Percentiles rank a stretch among this genome's conserved stretches.
Evolutionary conservation across 2,113 vertebrate species (phyloP).

Genomic region (Aepyceros melampus): DNA sequence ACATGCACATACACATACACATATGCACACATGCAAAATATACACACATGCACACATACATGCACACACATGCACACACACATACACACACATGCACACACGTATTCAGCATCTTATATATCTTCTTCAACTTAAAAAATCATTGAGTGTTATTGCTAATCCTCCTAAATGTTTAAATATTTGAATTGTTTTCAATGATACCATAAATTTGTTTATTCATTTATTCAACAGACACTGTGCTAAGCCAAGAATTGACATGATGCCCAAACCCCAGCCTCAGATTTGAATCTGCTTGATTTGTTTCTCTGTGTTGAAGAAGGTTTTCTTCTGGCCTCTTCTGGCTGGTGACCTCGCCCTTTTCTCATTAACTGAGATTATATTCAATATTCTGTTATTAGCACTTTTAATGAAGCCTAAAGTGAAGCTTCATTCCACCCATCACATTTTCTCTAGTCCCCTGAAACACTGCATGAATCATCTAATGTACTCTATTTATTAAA

Average conservation of each 20-base stretch:
- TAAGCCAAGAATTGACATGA: not conserved
- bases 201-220: not conserved
- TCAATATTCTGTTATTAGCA: conserved; percentile 16
- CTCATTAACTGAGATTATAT: conserved; percentile 1
- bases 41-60: not conserved
- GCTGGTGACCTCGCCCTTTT: not conserved
- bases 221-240: not conserved
- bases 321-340: not conserved
- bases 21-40: rapidly evolving
- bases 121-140: not conserved
- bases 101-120: not conserved
- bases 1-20: rapidly evolving
- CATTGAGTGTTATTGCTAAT: not conserved
- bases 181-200: not conserved
- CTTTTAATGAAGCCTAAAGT: conserved; percentile 1
- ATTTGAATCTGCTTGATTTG: not conserved
- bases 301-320: not conserved
- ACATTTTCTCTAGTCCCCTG: not conserved
- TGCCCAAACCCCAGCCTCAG: not conserved
- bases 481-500: conserved; percentile 21
- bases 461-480: not conserved
- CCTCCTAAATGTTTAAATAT: not conserved
- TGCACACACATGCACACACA: not conserved
- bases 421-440: not conserved
- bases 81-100: not conserved